Conservation (phyloP, 2,113 vertebrate genomes). For the Osmerus mordax region DNA sequence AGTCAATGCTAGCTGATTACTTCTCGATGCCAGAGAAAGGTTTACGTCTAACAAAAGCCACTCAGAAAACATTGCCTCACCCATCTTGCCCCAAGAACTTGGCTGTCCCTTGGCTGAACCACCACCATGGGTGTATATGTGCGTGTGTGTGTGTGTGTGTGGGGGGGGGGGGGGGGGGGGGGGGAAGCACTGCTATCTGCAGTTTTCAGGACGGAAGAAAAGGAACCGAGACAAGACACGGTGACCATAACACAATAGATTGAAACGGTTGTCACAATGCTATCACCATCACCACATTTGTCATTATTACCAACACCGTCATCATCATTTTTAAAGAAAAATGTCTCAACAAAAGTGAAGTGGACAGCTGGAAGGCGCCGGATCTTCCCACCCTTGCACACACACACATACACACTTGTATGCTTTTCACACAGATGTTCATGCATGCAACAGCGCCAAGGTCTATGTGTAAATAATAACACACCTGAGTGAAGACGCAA, state of each 20-base stretch:
- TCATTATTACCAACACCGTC: neutral
- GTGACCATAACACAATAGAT: neutral
- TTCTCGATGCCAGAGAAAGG: slow-evolving; percentile 35
- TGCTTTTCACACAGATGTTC: too few relatives aligned
- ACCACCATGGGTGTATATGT: neutral
- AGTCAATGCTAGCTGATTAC: slow-evolving; percentile 48
- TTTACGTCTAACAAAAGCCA: slow-evolving; percentile 50
- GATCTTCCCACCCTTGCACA: too few relatives aligned
- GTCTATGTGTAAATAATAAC: too few relatives aligned
- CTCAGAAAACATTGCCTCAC: slow-evolving; percentile 23
- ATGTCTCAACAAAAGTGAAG: too few relatives aligned
- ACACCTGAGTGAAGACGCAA: too few relatives aligned
- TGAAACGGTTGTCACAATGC: neutral
- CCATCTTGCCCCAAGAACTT: slow-evolving; percentile 37
- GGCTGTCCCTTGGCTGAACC: slow-evolving; percentile 63
- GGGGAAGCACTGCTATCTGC: slow-evolving; percentile 22
- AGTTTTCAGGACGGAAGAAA: neutral
- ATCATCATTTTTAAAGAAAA: neutral
- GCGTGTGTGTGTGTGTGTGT: neutral
- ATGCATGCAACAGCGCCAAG: too few relatives aligned
- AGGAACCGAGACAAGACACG: neutral
- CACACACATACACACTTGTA: too few relatives aligned
- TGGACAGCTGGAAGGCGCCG: too few relatives aligned
- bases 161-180: neutral
- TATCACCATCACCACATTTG: neutral